A percentile compares a stretch with the other conserved stretches of the same genome.
These are phyloP conservation scores for Sceloporus undulatus DNA, from an alignment of 2,113 vertebrate genomes.

Conservation along the genomic window DNA sequence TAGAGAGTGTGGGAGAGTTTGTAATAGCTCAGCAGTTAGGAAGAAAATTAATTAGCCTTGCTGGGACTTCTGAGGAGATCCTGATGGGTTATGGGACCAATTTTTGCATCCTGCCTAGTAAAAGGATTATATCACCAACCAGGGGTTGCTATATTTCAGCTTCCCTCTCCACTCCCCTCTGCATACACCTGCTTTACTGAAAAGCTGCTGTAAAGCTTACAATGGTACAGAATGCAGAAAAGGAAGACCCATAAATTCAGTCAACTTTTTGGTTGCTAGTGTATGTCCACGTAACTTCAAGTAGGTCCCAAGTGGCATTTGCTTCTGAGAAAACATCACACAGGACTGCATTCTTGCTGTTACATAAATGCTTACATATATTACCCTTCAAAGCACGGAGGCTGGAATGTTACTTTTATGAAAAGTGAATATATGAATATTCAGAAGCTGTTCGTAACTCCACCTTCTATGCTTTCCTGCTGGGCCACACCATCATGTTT, in stretches of 20 bases:
- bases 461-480: too few species aligned
- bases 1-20: slow-evolving; percentile 34
- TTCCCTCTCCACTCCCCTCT: slow-evolving; percentile 45
- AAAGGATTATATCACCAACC: slow-evolving; percentile 59
- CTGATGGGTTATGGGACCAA: slow-evolving; percentile 53
- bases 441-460: too few species aligned
- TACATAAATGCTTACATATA: neutral
- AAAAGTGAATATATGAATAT: neutral
- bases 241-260: neutral
- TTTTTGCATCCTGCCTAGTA: slow-evolving; percentile 66
- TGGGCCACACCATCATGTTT: too few species aligned
- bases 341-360: neutral
- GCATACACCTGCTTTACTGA: slow-evolving; percentile 59
- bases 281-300: neutral
- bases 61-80: slow-evolving; percentile 63
- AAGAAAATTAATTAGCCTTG: slow-evolving; percentile 62
- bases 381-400: neutral
- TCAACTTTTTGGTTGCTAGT: neutral
- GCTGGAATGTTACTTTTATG: too few species aligned
- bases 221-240: slow-evolving; percentile 60
- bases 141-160: slow-evolving; percentile 52
- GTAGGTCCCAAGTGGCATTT: neutral
- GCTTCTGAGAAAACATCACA: neutral
- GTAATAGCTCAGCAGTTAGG: slow-evolving; percentile 44
- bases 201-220: slow-evolving; percentile 63